Conservation (phyloP, 92 coral and sea anemone genomes). For the Porites lobata region DNA sequence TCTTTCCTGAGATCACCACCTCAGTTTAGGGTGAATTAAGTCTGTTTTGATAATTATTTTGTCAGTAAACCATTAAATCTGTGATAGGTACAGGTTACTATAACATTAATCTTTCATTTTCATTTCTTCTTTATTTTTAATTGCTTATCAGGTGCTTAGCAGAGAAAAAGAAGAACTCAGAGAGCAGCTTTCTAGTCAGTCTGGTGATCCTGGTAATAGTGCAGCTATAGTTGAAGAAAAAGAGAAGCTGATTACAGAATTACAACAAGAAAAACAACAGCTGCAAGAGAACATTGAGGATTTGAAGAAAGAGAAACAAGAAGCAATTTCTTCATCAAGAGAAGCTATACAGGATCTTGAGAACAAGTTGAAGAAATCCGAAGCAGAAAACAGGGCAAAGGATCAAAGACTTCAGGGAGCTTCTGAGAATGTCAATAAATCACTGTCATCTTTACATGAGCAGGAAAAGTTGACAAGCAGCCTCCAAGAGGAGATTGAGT, state of each 20-base stretch:
- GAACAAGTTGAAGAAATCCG: constrained; percentile 42
- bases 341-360: constrained; percentile 45
- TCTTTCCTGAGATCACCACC: no score
- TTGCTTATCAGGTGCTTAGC: constrained; percentile 35
- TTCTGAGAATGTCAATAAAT: constrained; percentile 24
- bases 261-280: constrained; percentile 45
- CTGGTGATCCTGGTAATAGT: constrained; percentile 14
- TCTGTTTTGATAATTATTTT: no score
- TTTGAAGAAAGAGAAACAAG: constrained; percentile 53
- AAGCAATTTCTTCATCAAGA: constrained; percentile 9
- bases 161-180: constrained; percentile 35
- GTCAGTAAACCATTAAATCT: no score
- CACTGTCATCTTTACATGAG: constrained; percentile 18
- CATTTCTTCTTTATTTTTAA: neutral
- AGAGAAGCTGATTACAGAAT: constrained; percentile 35
- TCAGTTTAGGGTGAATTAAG: no score
- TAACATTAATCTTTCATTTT: neutral
- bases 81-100: no score
- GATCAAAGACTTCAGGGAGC: constrained; percentile 37
- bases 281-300: constrained; percentile 22
- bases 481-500: constrained; percentile 68
- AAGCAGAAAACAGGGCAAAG: constrained; percentile 19
- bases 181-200: constrained; percentile 23
- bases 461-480: constrained; percentile 59
- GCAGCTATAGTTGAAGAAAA: constrained; percentile 35